Percentiles rank a stretch among this genome's conserved stretches.
phyloP scores from a whole-genome alignment of 2,113 vertebrate species.

The Ardeotis arabs region DNA sequence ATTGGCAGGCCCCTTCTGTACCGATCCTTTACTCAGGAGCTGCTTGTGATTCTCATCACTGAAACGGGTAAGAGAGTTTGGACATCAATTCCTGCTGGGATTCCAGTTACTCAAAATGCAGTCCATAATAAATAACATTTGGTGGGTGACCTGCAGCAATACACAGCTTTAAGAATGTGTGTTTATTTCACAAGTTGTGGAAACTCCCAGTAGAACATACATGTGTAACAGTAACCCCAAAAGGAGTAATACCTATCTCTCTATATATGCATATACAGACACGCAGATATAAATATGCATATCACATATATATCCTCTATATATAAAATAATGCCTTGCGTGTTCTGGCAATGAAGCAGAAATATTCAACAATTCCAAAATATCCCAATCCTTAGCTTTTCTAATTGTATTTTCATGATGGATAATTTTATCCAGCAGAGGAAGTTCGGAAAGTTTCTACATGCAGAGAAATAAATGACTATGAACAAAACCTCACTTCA shows the following conservation, averaged over 20 bases:
- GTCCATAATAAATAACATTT: neutral
- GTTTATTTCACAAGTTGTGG: neutral
- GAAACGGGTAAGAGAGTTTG: neutral
- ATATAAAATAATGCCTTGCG: neutral
- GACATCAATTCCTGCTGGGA: neutral
- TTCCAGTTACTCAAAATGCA: neutral
- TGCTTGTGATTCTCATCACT: neutral
- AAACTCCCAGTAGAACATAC: neutral
- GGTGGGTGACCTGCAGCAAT: neutral
- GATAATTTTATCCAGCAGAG: neutral
- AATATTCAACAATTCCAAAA: neutral
- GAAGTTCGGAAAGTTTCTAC: conserved; percentile 27
- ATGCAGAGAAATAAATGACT: conserved; percentile 1
- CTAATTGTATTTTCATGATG: neutral
- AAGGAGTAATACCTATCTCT: neutral
- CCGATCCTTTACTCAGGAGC: neutral
- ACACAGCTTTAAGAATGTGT: neutral
- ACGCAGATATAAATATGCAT: neutral
- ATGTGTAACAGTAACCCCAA: neutral
- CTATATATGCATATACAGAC: neutral
- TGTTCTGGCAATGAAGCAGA: neutral
- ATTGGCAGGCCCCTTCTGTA: neutral
- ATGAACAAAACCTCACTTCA: conserved; percentile 46
- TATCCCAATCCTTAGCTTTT: neutral
- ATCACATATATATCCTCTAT: neutral